Conservation (phyloP, 1,140 invertebrate genomes). For the Lordiphosa mommai region DNA sequence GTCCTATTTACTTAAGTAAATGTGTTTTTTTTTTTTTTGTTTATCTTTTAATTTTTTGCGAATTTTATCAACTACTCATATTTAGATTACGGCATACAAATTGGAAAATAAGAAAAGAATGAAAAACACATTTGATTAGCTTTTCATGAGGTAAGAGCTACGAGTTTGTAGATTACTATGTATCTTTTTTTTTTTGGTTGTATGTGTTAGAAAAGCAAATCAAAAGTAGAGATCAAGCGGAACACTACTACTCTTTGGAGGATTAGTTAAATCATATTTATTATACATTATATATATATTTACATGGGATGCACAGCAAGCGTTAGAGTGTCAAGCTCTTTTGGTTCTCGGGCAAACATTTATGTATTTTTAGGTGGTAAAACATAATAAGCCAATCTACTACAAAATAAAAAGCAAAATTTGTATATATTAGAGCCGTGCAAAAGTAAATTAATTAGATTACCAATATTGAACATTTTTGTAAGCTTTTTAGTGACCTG, state of each 20-base stretch:
- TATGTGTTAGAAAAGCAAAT: conserved; percentile 34
- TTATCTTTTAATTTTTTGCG: conserved; percentile 59
- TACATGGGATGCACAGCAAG: too few relatives aligned
- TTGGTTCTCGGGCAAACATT: too few relatives aligned
- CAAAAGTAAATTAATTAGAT: too few relatives aligned
- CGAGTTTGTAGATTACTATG: conserved; percentile 29
- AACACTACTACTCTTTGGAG: not conserved
- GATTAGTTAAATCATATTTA: not conserved
- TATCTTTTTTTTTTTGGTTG: conserved; percentile 6
- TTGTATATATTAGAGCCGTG: not conserved
- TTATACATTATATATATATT: not conserved
- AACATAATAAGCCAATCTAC: conserved; percentile 5
- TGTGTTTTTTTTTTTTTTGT: conserved; percentile 43
- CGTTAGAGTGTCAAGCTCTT: too few relatives aligned
- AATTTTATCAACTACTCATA: conserved; percentile 69
- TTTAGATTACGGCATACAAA: conserved; percentile 7
- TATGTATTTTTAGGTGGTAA: too few relatives aligned
- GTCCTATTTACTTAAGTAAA: conserved; percentile 42
- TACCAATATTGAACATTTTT: too few relatives aligned
- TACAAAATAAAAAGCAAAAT: conserved; percentile 6
- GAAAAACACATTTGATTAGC: conserved; percentile 70
- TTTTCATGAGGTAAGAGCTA: conserved; percentile 53
- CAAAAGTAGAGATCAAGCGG: conserved; percentile 8
- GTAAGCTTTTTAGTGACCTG: too few relatives aligned
- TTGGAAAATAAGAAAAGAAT: conserved; percentile 67